Evolutionary conservation across 2,797 vertebrate species (phyloP), one percentile per base, ranked within the genome.

Genomic region (Gymnoscopelus braueri): DNA sequence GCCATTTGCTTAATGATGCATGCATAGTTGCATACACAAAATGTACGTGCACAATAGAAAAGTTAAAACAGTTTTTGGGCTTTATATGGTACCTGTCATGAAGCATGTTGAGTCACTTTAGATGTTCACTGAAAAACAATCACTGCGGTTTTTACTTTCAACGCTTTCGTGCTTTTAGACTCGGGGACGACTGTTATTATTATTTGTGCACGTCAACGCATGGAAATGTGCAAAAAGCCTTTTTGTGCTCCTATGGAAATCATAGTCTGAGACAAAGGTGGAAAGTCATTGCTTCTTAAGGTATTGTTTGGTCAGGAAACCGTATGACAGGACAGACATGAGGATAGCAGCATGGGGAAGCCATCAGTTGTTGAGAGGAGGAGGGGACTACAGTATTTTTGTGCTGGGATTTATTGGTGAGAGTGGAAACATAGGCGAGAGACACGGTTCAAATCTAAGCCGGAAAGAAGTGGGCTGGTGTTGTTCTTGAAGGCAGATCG

Each of bases 301-400:
- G 67, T 60, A 62, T 71, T 83, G 79, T 84, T 75, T 68, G 62
- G 53, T 69, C 29, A 52, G 60, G 67, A 59, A 72, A 48, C 19
- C 4, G 2, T 69, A 74, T 53, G 80, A 59, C 39, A 2, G 61
- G 61, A 32, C 62, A 14, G 69, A 75, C 67, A 58, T 57, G 60
- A 71, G 65, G 81, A 32, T 39, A 70, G 88, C 73, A 80, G 79
- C 60, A 54, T 81, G 88, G 85, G 72, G 75, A 87, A 87, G n/a
- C 77, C 19, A 81, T 88, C 77, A 81, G 50, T 15, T 12, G 2
- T 5, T 0, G n/a, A 8, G 66, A 51, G 47, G 14, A 59, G 61
- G 71, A 69, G 5, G 39, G 13, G 54, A 4, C 24, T 15, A 2
- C 50, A 14, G 63, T 44, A 35, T 64, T 59, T 19, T 61, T n/a